phyloP scores from a whole-genome alignment of 2,888 invertebrate genomes.

The Xestia c-nigrum region DNA sequence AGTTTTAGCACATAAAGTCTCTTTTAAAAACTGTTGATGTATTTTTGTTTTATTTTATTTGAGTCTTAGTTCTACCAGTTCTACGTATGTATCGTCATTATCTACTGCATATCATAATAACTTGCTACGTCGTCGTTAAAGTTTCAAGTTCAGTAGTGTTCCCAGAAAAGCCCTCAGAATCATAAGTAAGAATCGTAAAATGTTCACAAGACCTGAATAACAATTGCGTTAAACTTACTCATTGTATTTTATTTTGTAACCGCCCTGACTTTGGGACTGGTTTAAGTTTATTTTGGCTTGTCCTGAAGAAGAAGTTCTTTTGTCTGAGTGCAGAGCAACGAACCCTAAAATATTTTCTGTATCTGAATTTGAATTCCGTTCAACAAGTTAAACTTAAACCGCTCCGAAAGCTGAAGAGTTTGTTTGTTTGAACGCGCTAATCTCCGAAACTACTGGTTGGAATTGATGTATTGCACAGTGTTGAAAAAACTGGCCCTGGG shows the following conservation, averaged over 20 bases:
- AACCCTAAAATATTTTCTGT: neutral
- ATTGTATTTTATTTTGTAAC: conserved; percentile 32
- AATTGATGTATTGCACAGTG: too few relatives aligned
- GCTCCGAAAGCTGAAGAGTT: too few relatives aligned
- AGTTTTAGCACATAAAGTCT: neutral
- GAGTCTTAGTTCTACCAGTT: neutral
- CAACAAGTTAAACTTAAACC: neutral
- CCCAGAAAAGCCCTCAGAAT: conserved; percentile 54
- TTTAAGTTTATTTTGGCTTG: conserved; percentile 19
- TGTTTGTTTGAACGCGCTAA: too few relatives aligned
- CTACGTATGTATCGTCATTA: neutral
- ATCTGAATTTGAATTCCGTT: neutral
- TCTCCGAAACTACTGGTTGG: too few relatives aligned
- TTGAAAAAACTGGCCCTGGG: too few relatives aligned
- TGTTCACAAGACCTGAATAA: conserved; percentile 57
- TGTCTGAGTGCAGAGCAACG: neutral
- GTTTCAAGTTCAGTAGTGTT: conserved; percentile 61
- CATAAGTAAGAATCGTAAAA: conserved; percentile 64
- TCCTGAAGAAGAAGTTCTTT: neutral
- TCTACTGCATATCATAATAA: conserved; percentile 30
- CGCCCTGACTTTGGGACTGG: conserved; percentile 3
- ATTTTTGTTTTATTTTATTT: neutral
- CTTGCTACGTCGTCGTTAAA: conserved; percentile 47
- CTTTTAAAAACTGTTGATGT: neutral
- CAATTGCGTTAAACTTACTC: conserved; percentile 38